Evolutionary conservation across 2,888 invertebrate genomes (phyloP).

Genomic region (Schrankia costaestrigalis): DNA sequence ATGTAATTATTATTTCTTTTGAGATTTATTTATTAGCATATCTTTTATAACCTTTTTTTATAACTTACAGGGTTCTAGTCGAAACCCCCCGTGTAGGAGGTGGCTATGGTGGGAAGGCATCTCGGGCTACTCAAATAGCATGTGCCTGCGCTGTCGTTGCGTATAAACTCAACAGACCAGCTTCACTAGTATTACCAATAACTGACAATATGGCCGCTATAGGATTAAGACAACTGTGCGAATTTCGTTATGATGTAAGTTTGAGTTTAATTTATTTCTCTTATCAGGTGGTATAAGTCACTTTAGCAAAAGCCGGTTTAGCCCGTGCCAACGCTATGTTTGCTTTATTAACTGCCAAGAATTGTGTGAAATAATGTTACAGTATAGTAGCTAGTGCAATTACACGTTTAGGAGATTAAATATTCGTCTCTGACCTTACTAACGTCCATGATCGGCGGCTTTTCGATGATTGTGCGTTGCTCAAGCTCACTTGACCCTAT

Average conservation of each 20-base stretch:
- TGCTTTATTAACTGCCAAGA: no score
- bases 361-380: no score
- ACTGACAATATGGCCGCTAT: slow-evolving; percentile 83
- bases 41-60: neutral
- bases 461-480: no score
- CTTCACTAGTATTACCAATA: slow-evolving; percentile 83
- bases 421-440: no score
- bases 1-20: no score
- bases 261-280: neutral
- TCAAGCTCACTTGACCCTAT: no score
- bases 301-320: neutral
- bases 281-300: neutral
- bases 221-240: slow-evolving; percentile 77
- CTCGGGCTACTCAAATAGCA: slow-evolving; percentile 79
- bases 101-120: slow-evolving; percentile 89
- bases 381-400: no score
- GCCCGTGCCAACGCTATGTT: no score
- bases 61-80: slow-evolving; percentile 82
- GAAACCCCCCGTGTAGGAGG: slow-evolving; percentile 88
- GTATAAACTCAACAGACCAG: slow-evolving; percentile 78
- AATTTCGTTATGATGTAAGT: slow-evolving; percentile 76
- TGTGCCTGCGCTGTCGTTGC: slow-evolving; percentile 86
- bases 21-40: no score
- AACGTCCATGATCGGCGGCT: no score
- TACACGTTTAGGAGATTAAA: no score